These are phyloP conservation scores for Nasonia vitripennis DNA, from an alignment of 1,140 invertebrate species.

Conservation along the genomic window DNA sequence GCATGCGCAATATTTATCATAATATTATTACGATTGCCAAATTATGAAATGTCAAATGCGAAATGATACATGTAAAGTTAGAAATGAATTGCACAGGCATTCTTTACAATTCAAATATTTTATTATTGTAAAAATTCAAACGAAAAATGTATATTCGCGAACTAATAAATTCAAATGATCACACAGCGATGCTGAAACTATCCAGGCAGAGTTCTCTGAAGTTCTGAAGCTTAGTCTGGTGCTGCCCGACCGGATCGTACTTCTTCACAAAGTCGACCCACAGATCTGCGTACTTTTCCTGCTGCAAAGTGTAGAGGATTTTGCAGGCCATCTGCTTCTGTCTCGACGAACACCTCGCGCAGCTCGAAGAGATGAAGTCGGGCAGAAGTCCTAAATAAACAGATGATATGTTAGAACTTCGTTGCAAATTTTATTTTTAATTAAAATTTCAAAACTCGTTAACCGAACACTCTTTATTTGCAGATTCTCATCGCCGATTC, in stretches of 20 bases:
- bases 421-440: no score
- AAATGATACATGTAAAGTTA: no score
- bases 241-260: conserved; percentile 67
- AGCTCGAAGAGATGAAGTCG: conserved; percentile 71
- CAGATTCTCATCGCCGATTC: background rate
- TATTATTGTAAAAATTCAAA: no score
- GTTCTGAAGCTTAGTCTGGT: conserved; percentile 29
- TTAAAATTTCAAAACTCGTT: no score
- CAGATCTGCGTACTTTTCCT: conserved; percentile 60
- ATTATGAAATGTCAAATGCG: no score
- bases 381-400: conserved; percentile 54
- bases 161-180: background rate
- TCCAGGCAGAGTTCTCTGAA: conserved; percentile 26
- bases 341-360: conserved; percentile 72
- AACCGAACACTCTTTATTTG: background rate
- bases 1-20: no score
- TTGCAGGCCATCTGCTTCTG: conserved; percentile 70
- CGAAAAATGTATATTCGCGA: no score
- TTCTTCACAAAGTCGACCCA: conserved; percentile 72
- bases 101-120: no score
- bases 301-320: conserved; percentile 66
- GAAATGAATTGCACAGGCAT: no score
- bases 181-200: background rate
- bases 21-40: no score
- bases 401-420: background rate